A percentile compares a stretch with the other conserved stretches of the same genome.
phyloP scores from a whole-genome alignment of 1,140 invertebrate species.

The Ephestia elutella region DNA sequence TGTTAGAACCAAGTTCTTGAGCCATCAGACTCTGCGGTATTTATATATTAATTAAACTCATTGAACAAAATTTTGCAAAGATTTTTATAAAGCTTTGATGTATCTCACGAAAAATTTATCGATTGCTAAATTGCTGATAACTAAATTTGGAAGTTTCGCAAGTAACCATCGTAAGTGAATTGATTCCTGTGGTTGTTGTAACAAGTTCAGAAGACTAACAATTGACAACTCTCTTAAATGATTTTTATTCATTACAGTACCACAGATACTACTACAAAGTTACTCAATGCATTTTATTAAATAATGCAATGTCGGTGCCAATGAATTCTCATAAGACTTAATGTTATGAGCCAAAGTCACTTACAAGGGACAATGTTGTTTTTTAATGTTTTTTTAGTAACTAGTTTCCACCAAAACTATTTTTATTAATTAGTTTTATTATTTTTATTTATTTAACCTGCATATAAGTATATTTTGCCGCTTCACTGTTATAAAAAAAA shows the following conservation, averaged over 20 bases:
- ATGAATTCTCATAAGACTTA: slow-evolving; percentile 23
- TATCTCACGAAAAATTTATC: slow-evolving; percentile 27
- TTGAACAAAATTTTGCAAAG: not conserved
- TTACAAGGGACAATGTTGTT: not conserved
- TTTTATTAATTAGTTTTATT: too few relatives aligned
- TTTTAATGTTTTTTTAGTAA: too few relatives aligned
- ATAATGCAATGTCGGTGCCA: slow-evolving; percentile 13
- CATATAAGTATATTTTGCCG: too few relatives aligned
- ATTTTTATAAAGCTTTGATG: slow-evolving; percentile 37
- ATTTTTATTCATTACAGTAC: too few relatives aligned
- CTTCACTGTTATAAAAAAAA: not conserved
- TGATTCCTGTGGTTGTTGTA: too few relatives aligned
- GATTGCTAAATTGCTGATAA: not conserved
- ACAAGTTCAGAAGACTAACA: too few relatives aligned
- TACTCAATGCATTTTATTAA: too few relatives aligned
- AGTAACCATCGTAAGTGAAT: too few relatives aligned
- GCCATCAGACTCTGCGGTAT: slow-evolving; percentile 68
- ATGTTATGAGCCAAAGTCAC: not conserved
- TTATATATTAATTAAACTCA: slow-evolving; percentile 25
- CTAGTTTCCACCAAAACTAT: too few relatives aligned
- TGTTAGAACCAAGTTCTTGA: slow-evolving; percentile 71
- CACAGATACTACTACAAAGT: too few relatives aligned
- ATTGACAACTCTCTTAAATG: too few relatives aligned
- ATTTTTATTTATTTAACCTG: too few relatives aligned
- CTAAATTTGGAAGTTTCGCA: not conserved